A percentile compares a stretch with the other conserved stretches of the same genome.
Evolutionary conservation across 2,888 invertebrate species (phyloP).

Genomic region (Noctua fimbriata): DNA sequence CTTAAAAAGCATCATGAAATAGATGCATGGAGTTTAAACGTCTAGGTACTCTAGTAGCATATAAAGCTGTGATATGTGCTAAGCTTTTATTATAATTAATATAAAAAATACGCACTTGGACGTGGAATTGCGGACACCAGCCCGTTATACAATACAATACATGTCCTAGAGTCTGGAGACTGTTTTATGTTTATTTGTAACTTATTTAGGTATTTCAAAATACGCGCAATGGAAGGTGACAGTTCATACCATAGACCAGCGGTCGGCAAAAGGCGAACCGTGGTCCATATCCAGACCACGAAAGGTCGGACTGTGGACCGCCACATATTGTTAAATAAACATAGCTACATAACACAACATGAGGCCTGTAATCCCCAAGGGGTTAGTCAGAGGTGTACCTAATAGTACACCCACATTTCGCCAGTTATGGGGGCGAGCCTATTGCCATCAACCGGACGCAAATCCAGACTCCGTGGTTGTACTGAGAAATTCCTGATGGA

Average conservation of each 20-base stretch:
- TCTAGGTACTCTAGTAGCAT: not conserved
- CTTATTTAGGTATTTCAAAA: not conserved
- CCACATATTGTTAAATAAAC: not conserved
- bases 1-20: conserved; percentile 26
- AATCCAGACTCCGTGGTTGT: no score
- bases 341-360: no score
- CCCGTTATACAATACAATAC: no score
- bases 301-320: not conserved
- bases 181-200: not conserved
- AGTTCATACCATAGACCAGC: not conserved
- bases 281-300: no score
- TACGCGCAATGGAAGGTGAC: not conserved
- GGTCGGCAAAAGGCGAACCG: not conserved
- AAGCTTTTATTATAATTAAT: conserved; percentile 30
- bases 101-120: no score
- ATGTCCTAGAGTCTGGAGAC: not conserved
- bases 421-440: no score
- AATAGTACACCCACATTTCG: no score
- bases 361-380: no score
- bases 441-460: no score
- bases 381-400: no score
- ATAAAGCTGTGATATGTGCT: conserved; percentile 31
- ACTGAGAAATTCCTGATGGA: no score
- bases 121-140: no score
- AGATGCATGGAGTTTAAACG: conserved; percentile 27